Evolutionary conservation across 92 coral and sea anemone species (phyloP).

Genomic region (Pocillopora grandis): DNA sequence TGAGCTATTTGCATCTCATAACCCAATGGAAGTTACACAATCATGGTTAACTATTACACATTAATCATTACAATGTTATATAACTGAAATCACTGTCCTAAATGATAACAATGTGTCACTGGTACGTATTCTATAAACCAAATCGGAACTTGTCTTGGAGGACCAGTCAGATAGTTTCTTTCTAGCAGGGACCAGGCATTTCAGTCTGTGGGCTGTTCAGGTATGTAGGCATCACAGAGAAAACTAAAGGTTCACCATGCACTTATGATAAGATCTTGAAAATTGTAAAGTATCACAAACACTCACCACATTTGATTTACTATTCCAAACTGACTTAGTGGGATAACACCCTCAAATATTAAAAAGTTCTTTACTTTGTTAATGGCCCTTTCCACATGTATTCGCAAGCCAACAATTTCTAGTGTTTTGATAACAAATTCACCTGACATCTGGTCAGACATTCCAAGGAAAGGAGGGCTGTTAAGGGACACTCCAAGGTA

Average conservation of each 20-base stretch:
- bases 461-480: no score
- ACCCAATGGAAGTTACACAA: not conserved
- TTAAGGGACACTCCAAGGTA: no score
- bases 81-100: no score
- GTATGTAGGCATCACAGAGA: no score
- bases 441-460: no score
- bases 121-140: no score
- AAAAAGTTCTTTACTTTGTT: slow-evolving; percentile 23
- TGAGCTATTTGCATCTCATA: not conserved
- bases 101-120: no score
- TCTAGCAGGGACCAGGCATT: no score
- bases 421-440: slow-evolving; percentile 55
- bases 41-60: not conserved
- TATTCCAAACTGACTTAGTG: slow-evolving; percentile 29
- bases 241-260: not conserved
- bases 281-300: slow-evolving; percentile 24
- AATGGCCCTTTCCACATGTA: slow-evolving; percentile 53
- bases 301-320: slow-evolving; percentile 51
- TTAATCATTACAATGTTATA: not conserved
- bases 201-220: no score
- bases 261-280: slow-evolving; percentile 5
- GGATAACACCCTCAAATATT: slow-evolving; percentile 28
- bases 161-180: no score
- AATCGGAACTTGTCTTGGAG: no score
- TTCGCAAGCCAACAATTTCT: slow-evolving; percentile 56